A percentile compares a stretch with the other conserved stretches of the same genome.
phyloP scores from a whole-genome alignment of 1,140 invertebrate genomes.

The Mactra quadrangularis region DNA sequence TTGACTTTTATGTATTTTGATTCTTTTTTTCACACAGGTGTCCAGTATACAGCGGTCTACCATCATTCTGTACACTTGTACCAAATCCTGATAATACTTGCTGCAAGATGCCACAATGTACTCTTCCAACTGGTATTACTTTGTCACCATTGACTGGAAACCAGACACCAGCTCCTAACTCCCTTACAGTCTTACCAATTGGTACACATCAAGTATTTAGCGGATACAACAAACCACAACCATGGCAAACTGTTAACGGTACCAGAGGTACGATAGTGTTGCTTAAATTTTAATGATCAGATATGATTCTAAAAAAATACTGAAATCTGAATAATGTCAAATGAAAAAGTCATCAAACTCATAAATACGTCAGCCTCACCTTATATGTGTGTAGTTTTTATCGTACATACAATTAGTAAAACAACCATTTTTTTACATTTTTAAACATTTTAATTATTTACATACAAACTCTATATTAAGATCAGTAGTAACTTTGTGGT shows the following conservation, averaged over 20 bases:
- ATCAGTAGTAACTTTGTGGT: no score
- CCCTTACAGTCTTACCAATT: slow-evolving; percentile 67
- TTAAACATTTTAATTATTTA: no score
- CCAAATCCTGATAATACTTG: slow-evolving; percentile 67
- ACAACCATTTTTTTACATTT: no score
- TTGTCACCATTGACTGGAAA: slow-evolving; percentile 46
- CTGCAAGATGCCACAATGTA: slow-evolving; percentile 67
- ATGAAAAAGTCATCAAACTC: no score
- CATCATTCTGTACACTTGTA: slow-evolving; percentile 66
- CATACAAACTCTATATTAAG: no score
- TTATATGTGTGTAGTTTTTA: not conserved
- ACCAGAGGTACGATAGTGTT: slow-evolving; percentile 2
- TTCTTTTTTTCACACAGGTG: no score
- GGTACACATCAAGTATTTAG: slow-evolving; percentile 69
- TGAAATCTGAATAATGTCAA: no score
- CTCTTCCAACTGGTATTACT: slow-evolving; percentile 45
- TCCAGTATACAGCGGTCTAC: slow-evolving; percentile 70
- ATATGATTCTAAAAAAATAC: no score
- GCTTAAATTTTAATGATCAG: no score
- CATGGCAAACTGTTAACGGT: not conserved
- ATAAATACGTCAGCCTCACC: not conserved
- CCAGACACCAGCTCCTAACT: slow-evolving; percentile 53
- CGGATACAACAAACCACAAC: slow-evolving; percentile 62
- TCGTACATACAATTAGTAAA: not conserved
- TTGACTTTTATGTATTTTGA: no score